Conservation (phyloP, 2,888 invertebrate species). For the Seira musarum region DNA sequence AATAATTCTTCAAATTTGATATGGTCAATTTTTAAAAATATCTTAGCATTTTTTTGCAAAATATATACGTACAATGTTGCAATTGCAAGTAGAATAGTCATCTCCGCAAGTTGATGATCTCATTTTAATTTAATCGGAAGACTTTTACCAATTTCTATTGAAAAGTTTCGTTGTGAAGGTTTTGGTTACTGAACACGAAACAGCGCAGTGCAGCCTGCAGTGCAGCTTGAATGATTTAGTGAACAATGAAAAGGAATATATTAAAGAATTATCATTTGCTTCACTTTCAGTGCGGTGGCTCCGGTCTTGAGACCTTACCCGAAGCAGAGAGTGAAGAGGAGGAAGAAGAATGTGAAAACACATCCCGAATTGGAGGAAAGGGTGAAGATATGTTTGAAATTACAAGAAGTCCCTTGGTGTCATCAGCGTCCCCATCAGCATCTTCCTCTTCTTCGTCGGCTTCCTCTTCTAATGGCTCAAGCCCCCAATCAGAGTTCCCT, state of each 20-base stretch:
- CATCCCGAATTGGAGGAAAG: conserved; percentile 29
- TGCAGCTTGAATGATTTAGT: neutral
- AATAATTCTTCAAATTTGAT: no score
- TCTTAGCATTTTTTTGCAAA: no score
- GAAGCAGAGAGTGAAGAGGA: conserved; percentile 64
- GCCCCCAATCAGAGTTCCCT: conserved; percentile 42
- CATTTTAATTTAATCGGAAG: no score
- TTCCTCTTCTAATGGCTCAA: conserved; percentile 18
- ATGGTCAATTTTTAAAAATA: no score
- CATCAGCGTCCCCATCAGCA: conserved; percentile 35
- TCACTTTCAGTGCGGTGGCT: conserved; percentile 64
- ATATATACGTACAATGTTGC: no score
- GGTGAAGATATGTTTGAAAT: conserved; percentile 43
- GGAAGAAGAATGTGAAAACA: conserved; percentile 56
- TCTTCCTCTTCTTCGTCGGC: conserved; percentile 41
- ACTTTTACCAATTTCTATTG: no score
- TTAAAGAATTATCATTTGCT: neutral
- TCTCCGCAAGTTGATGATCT: no score
- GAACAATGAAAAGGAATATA: neutral
- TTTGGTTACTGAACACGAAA: neutral
- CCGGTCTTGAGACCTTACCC: conserved; percentile 67
- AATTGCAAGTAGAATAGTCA: no score
- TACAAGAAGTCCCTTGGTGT: conserved; percentile 31
- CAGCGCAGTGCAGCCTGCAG: no score
- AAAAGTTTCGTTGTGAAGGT: no score